Percentiles rank a stretch among this genome's conserved stretches.
These are phyloP conservation scores for Oxytorus armatus DNA, from an alignment of 2,888 invertebrate species.

Conservation along the genomic window DNA sequence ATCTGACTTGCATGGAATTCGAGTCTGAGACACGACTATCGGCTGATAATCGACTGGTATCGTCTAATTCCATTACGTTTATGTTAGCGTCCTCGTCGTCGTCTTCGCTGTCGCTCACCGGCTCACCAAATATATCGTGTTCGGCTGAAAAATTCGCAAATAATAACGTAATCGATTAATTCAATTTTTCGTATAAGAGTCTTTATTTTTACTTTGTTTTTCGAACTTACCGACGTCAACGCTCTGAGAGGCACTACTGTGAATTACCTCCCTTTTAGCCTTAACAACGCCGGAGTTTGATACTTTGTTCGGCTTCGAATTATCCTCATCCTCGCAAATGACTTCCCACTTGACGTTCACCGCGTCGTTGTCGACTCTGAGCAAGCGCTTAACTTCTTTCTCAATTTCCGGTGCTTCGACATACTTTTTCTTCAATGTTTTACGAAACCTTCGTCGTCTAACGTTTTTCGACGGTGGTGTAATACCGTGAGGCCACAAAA, in stretches of 20 bases:
- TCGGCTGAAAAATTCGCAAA: constrained; percentile 84
- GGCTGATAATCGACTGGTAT: constrained; percentile 90
- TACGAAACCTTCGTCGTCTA: constrained; percentile 95
- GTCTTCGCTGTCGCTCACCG: constrained; percentile 95
- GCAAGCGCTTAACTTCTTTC: constrained; percentile 97
- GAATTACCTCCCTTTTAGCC: constrained; percentile 79
- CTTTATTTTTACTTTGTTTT: too few relatives aligned
- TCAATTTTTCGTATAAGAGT: too few relatives aligned
- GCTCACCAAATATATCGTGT: constrained; percentile 96
- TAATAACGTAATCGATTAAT: constrained; percentile 6
- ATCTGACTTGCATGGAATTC: constrained; percentile 86
- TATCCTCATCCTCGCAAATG: constrained; percentile 94
- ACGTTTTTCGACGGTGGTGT: constrained; percentile 98
- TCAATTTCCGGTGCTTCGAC: constrained; percentile 99
- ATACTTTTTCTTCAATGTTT: constrained; percentile 98
- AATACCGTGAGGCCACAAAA: constrained; percentile 97
- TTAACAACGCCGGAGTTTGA: constrained; percentile 82
- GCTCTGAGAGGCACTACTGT: constrained; percentile 83
- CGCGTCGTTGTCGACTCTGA: constrained; percentile 97
- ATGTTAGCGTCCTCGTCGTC: constrained; percentile 90
- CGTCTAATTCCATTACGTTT: constrained; percentile 92
- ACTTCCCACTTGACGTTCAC: constrained; percentile 95
- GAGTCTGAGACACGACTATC: constrained; percentile 91
- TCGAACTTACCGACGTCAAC: constrained; percentile 83
- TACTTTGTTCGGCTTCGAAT: constrained; percentile 83